phyloP scores from a whole-genome alignment of 2,113 vertebrate genomes.

The Dasypus novemcinctus region DNA sequence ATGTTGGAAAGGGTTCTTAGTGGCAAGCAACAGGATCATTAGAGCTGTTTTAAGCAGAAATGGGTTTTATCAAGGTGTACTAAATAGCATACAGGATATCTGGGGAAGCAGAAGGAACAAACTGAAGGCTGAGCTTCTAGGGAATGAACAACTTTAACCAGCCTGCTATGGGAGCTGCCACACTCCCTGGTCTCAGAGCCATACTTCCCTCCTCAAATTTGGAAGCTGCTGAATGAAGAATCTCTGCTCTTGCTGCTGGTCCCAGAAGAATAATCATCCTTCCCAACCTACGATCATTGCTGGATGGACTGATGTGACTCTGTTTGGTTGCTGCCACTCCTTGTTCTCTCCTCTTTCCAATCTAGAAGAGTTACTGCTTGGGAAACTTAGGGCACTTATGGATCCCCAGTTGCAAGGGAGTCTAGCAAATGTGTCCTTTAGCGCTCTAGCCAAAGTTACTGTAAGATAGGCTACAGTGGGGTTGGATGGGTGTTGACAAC shows the following conservation, averaged over 20 bases:
- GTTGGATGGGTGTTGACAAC: not conserved
- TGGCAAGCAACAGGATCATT: not conserved
- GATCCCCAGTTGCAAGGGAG: not conserved
- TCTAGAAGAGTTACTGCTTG: not conserved
- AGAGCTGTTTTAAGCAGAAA: not conserved
- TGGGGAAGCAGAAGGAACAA: not conserved
- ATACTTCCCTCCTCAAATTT: not conserved
- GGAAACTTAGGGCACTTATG: not conserved
- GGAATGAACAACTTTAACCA: not conserved
- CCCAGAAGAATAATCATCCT: not conserved
- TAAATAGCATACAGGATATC: not conserved
- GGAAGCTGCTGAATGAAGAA: not conserved
- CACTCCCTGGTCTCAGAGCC: not conserved
- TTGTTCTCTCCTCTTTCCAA: not conserved
- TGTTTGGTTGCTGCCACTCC: not conserved
- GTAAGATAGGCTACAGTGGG: not conserved
- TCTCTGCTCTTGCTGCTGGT: not conserved
- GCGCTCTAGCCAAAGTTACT: not conserved
- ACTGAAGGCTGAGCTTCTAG: not conserved
- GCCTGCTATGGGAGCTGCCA: not conserved
- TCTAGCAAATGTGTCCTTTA: not conserved
- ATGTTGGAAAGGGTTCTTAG: not conserved
- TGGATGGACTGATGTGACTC: not conserved
- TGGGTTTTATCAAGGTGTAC: constrained; percentile 12
- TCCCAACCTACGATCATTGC: not conserved